Evolutionary conservation across 2,797 vertebrate genomes (phyloP).

Genomic region (Phalloptychus januarius): DNA sequence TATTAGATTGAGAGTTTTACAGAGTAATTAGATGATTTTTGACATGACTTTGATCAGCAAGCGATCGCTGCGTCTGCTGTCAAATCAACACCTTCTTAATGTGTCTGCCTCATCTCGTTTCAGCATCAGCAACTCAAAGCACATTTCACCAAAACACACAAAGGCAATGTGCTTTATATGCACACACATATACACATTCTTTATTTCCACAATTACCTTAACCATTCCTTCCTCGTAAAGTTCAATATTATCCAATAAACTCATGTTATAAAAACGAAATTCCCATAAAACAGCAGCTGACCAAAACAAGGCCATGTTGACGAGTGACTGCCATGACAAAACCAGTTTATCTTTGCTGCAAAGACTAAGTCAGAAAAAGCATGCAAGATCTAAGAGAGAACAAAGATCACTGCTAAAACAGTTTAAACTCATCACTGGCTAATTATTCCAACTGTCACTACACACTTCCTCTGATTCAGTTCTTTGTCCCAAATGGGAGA

Average conservation of each 20-base stretch:
- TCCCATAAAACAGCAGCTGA: background rate
- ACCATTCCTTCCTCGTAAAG: background rate
- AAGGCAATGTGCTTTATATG: background rate
- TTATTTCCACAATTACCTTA: background rate
- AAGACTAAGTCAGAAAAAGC: too few species aligned
- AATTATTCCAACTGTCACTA: background rate
- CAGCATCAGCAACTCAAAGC: slow-evolving; percentile 5
- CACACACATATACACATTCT: background rate
- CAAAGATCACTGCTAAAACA: background rate
- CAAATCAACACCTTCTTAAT: slow-evolving; percentile 31
- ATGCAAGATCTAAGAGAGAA: too few species aligned
- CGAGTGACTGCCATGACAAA: background rate
- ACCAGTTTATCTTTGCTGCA: background rate
- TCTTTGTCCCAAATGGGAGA: background rate
- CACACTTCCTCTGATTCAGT: background rate
- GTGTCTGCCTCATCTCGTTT: slow-evolving; percentile 23
- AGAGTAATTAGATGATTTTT: slow-evolving; percentile 64
- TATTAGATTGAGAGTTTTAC: slow-evolving; percentile 52
- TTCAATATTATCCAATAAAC: background rate
- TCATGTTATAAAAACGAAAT: too few species aligned
- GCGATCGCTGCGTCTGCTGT: slow-evolving; percentile 31
- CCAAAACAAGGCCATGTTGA: background rate
- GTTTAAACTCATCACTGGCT: background rate
- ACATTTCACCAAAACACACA: background rate
- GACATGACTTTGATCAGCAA: slow-evolving; percentile 58